Conservation (phyloP, 2,888 invertebrate species). For the Epinotia brunnichana region DNA sequence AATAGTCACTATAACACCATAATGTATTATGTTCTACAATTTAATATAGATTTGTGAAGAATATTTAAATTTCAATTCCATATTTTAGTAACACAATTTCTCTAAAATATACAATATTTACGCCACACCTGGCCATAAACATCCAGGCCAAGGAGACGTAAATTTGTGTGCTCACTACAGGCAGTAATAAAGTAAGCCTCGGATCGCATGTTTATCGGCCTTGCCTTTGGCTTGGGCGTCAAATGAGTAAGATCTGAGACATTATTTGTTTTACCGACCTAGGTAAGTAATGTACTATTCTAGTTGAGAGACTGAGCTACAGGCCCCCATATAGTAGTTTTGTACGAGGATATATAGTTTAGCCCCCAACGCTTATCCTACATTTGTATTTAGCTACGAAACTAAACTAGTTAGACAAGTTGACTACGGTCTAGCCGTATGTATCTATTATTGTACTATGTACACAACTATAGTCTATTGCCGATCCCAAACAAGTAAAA, state of each 20-base stretch:
- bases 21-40: background rate
- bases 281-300: background rate
- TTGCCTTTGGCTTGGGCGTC: no score
- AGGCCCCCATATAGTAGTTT: background rate
- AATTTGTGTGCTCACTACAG: no score
- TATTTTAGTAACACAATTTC: background rate
- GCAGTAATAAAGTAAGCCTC: background rate
- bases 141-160: no score
- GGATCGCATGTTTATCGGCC: no score
- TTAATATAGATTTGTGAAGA: constrained; percentile 12
- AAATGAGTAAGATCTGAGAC: no score
- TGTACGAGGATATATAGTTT: background rate
- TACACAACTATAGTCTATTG: background rate
- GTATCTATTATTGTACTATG: constrained; percentile 23
- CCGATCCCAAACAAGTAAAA: background rate
- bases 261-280: no score
- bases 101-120: background rate
- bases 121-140: background rate
- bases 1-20: background rate
- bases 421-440: background rate
- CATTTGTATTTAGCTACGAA: constrained; percentile 22
- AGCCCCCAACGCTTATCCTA: constrained; percentile 17
- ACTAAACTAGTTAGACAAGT: background rate
- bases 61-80: constrained; percentile 1
- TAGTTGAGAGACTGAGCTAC: background rate